These are phyloP conservation scores for Falcunculus frontatus DNA, from an alignment of 2,113 vertebrate species.

Conservation along the genomic window DNA sequence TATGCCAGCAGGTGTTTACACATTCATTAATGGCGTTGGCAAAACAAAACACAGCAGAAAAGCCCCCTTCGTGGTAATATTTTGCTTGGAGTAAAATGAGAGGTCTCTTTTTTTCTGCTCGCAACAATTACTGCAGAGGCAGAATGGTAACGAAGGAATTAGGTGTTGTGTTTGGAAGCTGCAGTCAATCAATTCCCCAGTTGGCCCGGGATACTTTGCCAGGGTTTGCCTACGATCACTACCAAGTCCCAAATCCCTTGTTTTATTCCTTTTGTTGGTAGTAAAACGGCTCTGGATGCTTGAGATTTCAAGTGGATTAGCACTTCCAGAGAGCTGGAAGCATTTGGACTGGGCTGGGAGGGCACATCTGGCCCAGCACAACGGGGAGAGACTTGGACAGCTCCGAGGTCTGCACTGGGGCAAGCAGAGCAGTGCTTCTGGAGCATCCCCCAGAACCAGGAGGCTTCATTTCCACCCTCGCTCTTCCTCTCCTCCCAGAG, in stretches of 20 bases:
- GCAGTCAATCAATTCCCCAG: neutral
- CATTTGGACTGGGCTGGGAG: neutral
- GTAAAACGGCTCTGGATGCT: neutral
- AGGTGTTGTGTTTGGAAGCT: neutral
- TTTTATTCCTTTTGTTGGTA: neutral
- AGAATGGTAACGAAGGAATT: constrained; percentile 11
- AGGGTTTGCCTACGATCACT: neutral
- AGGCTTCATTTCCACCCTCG: neutral
- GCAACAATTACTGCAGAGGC: neutral
- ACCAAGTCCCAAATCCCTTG: neutral
- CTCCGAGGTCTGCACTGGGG: neutral
- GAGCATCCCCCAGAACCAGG: neutral
- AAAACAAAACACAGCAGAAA: constrained; percentile 30
- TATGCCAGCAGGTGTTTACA: constrained; percentile 61
- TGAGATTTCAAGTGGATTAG: neutral
- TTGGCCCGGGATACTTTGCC: neutral
- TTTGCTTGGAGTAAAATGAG: neutral
- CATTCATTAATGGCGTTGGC: constrained; percentile 21
- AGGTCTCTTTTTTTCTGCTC: neutral
- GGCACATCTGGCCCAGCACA: neutral
- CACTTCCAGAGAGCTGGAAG: neutral
- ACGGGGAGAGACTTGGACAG: neutral
- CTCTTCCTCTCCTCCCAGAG: neutral
- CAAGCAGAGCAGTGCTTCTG: neutral
- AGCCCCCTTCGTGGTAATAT: neutral